Conservation (phyloP, 2,888 invertebrate species). For the Abscondita cerata region DNA sequence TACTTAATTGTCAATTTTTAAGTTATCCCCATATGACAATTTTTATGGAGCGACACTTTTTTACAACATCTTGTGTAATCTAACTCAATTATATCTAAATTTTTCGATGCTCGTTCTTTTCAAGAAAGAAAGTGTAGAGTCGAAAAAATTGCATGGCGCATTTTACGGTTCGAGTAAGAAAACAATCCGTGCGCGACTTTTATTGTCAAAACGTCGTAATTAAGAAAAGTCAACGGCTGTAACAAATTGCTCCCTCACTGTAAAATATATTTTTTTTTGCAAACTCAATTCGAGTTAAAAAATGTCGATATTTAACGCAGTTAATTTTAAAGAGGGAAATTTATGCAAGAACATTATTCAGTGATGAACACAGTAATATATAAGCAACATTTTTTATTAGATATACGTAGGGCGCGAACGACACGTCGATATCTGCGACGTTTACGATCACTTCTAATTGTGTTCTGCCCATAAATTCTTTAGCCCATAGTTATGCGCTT, state of each 20-base stretch:
- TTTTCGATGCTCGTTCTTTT: no score
- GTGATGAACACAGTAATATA: background rate
- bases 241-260: slow-evolving; percentile 7
- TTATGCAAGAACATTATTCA: slow-evolving; percentile 15
- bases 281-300: no score
- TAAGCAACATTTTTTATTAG: slow-evolving; percentile 12
- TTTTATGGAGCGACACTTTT: no score
- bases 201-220: slow-evolving; percentile 12
- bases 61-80: no score
- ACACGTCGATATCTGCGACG: slow-evolving; percentile 20
- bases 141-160: no score
- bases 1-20: no score
- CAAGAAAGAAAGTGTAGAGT: no score
- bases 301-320: no score
- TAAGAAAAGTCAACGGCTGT: slow-evolving; percentile 16
- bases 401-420: slow-evolving; percentile 19
- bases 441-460: slow-evolving; percentile 27
- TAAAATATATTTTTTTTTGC: background rate
- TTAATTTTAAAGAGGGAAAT: background rate
- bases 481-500: slow-evolving; percentile 22
- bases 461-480: slow-evolving; percentile 29
- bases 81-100: no score
- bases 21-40: no score
- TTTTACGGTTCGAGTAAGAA: background rate
- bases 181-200: slow-evolving; percentile 15